Evolutionary conservation across 2,797 vertebrate species (phyloP), one percentile per base, ranked within the genome.

Genomic region (Liparis tanakae): DNA sequence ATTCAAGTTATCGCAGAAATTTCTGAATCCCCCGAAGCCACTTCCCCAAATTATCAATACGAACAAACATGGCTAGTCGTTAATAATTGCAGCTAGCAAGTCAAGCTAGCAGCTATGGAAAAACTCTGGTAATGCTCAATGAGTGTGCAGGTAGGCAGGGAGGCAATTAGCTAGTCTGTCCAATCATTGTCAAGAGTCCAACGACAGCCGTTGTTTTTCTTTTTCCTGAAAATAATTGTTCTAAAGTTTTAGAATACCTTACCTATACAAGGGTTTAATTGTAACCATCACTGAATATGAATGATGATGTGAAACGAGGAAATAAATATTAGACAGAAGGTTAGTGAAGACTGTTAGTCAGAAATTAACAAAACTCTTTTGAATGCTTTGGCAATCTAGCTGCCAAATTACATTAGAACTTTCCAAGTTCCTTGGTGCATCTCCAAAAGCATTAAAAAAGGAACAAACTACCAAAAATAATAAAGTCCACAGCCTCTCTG

Each of bases 401-500:
- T 70, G 71, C 77, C 67, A 82, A 70, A 72, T 30, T 44, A 20
- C 51, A 73, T 79, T 70, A 18, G 53, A 80, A 67, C 18, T 74
- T 74, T 82, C 59, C 63, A 39, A 70, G 60, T 34, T 67, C 25
- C 74, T 66, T 67, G 55, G 36, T 68, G 68, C 54, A 22, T 65
- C 37, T 55, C 22, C 56, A 67, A 50, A 80, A 83, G 69, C 39
- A 74, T 64, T 79, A 55, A 68, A 83, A 80, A 37, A 78, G 22
- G 7, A 74, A 82, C 62, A 17, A 57, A 33, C 17, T 33, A 70
- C 64, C 43, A 79, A 70, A 72, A 79, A 80, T 59, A 84, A 83
- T 72, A 88, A 75, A 66, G 56, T 46, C 37, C 64, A 56, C 62
- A 71, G 66, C 61, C 72, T 41, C n/a, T n/a, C 18, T 72, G 55